Base-by-base conservation (phyloP, 2,797 vertebrate genomes). In the Chaetophractus vellerosus region DNA sequence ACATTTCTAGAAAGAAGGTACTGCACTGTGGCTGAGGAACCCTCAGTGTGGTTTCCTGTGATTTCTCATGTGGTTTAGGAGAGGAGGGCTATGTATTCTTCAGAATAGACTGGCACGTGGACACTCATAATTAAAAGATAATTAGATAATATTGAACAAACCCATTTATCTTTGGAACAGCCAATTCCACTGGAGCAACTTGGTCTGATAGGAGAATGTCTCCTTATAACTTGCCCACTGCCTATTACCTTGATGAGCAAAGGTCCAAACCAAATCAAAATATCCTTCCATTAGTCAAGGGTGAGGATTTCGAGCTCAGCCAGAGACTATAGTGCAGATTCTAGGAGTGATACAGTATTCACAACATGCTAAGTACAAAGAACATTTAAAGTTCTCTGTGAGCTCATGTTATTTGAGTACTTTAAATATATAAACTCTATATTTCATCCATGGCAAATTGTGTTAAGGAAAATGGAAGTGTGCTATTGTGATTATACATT, bases 341-440 rank as follows among this genome's bases (percentile, higher is more conserved):
- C 91, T 88, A 93, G 84, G 87, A 90, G 78, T 76, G 36, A 83
- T 68, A 80, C 45, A 63, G 66, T 90, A 74, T 83, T 94, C 36
- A 68, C 33, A 64, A 64, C 72, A 92, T 91, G 83, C 78, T 80
- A 52, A 94, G 69, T 86, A 79, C 84, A 92, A 95, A 85, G 76
- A 83, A 90, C 75, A 33, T 88, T 90, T 95, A 63, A 95, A 95
- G 82, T 79, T 78, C 69, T 87, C 84, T 61, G 68, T 64, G 68
- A 97, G 45, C 10, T 33, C 93, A 69, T 90, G 69, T 59, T 95
- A 87, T 74, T 83, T 90, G 93, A 91, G 66, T 83, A 48, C 93
- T 96, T 97, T 72, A 95, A 95, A 91, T n/a, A 36, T 18, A 84
- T 19, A 5, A 74, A 41, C 72, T 52, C 33, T 36, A 48, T 79